Evolutionary conservation across 37 sponge, comb jelly and placozoan species (phyloP), one percentile per base, ranked within the genome.

Genomic region (Cladorhizidae sp.): DNA sequence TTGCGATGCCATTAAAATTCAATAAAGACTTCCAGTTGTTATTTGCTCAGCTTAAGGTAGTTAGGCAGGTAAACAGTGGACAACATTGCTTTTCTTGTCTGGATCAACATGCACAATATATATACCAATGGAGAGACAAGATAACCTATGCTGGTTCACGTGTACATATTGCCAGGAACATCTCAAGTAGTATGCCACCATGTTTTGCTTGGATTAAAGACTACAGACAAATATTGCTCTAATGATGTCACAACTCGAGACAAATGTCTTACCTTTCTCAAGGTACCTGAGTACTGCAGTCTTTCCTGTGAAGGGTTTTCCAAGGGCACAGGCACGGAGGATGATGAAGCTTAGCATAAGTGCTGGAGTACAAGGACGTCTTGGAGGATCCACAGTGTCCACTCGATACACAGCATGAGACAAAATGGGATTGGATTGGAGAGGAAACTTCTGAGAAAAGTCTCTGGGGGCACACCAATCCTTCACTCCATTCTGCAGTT

Each of bases 261-360:
- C n/a, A 81, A 45, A 9, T 45, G 9, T 45, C 6, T 49, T 38
- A 92, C 93, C 57, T 75, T 85, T 54, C 43, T 68, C 33, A 0
- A 97, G 80, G 1, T 45, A 35, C 51, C 75, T 17, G 23, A 94
- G 86, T 28, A 82, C 33, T 0, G 85, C 72, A 23, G 93, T 72
- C 64, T 89, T 89, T 40, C 98, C 98, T 38, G 83, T 55, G 56
- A 86, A 92, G n/a, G 95, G 89, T 51, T 87, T 83, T 1, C 98
- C 98, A 14, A 97, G 37, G 55, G 87, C 55, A 40, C 91, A 72
- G 59, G 90, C 95, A 54, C 74, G 91, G 55, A 97, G 74, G 25
- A 68, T n/a, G n/a, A n/a, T 78, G 79, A 94, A 94, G 40, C 81
- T 55, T 14, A 94, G 97, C 49, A 91, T 85, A n/a, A 33, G 41